phyloP scores from a whole-genome alignment of 2,888 invertebrate genomes.

The Eretmocerus hayati region DNA sequence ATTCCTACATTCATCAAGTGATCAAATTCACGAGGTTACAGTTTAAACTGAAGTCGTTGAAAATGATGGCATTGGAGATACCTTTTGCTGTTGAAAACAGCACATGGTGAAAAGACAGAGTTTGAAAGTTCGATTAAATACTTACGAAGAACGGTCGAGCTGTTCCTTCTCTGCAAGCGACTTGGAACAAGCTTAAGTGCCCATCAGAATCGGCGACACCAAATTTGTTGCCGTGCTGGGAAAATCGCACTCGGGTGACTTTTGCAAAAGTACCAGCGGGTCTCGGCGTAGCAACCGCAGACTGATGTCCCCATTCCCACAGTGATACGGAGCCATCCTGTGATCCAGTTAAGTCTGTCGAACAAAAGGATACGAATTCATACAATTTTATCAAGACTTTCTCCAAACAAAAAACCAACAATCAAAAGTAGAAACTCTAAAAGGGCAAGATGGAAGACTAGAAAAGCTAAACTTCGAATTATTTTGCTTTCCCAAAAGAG shows the following conservation, averaged over 20 bases:
- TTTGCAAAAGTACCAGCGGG: constrained; percentile 92
- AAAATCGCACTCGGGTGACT: constrained; percentile 92
- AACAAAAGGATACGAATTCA: background rate
- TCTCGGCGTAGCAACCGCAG: constrained; percentile 82
- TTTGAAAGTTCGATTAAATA: constrained; percentile 32
- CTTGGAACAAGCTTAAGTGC: constrained; percentile 91
- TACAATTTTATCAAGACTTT: no score
- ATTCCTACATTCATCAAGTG: no score
- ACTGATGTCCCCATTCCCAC: constrained; percentile 97
- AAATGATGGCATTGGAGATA: no score
- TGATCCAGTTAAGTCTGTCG: constrained; percentile 80
- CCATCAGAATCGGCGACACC: constrained; percentile 98
- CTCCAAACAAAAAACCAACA: no score
- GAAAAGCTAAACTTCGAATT: no score
- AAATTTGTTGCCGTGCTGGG: constrained; percentile 96
- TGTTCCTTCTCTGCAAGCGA: constrained; percentile 69
- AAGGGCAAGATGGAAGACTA: no score
- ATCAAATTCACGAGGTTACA: no score
- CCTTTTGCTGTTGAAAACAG: no score
- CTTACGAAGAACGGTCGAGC: constrained; percentile 83
- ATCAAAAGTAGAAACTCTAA: no score
- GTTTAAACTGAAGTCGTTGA: no score
- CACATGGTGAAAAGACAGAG: no score
- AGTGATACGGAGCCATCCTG: constrained; percentile 93
- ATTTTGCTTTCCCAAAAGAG: no score